phyloP scores from a whole-genome alignment of 2,113 vertebrate species.

The Brachypteracias leptosomus region DNA sequence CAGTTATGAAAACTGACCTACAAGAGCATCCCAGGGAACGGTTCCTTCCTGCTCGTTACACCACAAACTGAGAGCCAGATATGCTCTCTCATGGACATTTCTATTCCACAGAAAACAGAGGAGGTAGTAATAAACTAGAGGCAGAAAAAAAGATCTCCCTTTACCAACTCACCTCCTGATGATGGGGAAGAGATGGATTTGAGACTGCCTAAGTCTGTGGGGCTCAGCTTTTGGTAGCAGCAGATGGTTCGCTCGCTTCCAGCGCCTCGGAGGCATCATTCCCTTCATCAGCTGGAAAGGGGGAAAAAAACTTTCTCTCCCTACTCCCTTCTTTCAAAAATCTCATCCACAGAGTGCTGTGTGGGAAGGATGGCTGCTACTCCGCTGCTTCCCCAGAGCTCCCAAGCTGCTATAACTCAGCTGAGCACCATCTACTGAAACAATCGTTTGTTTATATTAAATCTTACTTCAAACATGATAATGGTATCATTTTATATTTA shows the following conservation, averaged over 20 bases:
- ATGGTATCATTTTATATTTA: constrained; percentile 67
- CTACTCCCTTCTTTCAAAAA: background rate
- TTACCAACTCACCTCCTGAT: background rate
- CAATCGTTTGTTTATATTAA: constrained; percentile 65
- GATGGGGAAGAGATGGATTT: background rate
- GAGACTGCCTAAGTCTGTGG: background rate
- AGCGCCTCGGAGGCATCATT: background rate
- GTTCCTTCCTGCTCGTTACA: background rate
- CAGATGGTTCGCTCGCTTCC: background rate
- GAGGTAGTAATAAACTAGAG: background rate
- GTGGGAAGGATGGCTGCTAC: background rate
- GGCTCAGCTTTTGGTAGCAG: background rate
- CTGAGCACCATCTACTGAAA: constrained; percentile 51
- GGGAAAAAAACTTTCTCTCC: background rate
- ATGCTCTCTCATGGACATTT: background rate
- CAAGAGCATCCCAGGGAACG: rapidly evolving
- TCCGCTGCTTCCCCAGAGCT: constrained; percentile 26
- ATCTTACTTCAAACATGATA: constrained; percentile 67
- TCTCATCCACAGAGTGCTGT: background rate
- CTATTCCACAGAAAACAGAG: background rate
- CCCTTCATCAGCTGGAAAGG: background rate
- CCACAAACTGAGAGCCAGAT: background rate
- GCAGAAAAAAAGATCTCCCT: background rate
- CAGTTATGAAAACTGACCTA: background rate
- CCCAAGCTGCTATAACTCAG: constrained; percentile 44